Percentiles rank a stretch among this genome's conserved stretches.
Evolutionary conservation across 2,797 vertebrate species (phyloP).

Genomic region (Tarsius wallacei): DNA sequence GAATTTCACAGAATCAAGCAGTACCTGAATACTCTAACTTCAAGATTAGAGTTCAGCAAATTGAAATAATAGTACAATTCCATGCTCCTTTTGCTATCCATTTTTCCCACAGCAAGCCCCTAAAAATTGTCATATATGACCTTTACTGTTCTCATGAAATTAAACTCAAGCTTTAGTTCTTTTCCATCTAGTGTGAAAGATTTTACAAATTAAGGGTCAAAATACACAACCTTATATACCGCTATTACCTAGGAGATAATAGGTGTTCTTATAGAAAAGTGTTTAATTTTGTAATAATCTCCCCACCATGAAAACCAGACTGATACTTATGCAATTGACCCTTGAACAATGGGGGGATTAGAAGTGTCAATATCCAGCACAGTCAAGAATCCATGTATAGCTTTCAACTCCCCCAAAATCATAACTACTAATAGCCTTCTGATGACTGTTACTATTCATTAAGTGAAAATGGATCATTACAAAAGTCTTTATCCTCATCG

Average conservation of each 20-base stretch:
- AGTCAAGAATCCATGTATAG: not conserved
- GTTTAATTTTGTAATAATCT: constrained; percentile 47
- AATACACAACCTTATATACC: not conserved
- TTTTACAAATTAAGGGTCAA: not conserved
- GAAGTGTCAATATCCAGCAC: too few relatives aligned
- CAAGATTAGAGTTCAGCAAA: not conserved
- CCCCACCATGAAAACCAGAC: not conserved
- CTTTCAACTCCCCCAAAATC: not conserved
- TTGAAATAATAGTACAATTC: not conserved
- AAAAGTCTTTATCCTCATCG: not conserved
- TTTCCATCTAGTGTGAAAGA: not conserved
- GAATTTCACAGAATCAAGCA: not conserved
- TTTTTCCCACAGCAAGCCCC: not conserved
- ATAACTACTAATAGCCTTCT: not conserved
- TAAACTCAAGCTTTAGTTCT: not conserved
- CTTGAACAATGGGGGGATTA: not conserved
- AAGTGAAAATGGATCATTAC: not conserved
- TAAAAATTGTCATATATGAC: not conserved
- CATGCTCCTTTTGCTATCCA: not conserved
- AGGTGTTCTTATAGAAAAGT: not conserved
- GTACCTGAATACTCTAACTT: not conserved
- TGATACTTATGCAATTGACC: not conserved
- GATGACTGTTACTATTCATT: not conserved
- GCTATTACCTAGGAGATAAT: not conserved
- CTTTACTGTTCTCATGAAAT: not conserved